phyloP scores from a whole-genome alignment of 2,888 invertebrate genomes.

The Aphidoletes aphidimyza region DNA sequence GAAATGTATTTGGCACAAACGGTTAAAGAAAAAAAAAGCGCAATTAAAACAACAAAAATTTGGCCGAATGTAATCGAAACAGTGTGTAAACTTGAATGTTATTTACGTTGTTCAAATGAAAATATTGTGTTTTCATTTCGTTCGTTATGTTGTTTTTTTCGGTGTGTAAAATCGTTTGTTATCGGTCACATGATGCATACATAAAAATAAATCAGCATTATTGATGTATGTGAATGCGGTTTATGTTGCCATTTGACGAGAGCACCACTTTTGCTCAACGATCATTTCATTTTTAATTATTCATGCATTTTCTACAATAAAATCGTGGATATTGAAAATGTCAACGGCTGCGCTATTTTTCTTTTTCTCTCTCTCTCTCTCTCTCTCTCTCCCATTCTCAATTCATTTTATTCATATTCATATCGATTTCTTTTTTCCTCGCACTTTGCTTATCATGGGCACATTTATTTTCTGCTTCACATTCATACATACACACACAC shows the following conservation, averaged over 20 bases:
- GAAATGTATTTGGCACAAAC: too few relatives aligned
- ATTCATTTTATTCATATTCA: neutral
- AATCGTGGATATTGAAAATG: conserved; percentile 23
- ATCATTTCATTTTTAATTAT: conserved; percentile 27
- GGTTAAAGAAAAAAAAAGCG: too few relatives aligned
- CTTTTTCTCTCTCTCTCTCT: neutral
- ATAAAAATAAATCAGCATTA: conserved; percentile 30
- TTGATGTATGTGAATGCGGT: conserved; percentile 4
- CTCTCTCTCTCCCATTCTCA: neutral
- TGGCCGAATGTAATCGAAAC: too few relatives aligned
- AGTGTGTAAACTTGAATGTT: too few relatives aligned
- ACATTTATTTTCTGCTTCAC: neutral
- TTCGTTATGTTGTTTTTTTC: too few relatives aligned
- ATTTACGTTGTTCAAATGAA: too few relatives aligned
- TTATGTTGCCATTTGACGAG: neutral
- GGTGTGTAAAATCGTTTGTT: too few relatives aligned
- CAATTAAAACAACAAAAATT: neutral
- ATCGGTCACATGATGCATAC: neutral
- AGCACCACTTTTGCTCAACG: neutral
- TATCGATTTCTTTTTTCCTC: neutral
- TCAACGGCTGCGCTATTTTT: neutral
- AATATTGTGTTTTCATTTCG: too few relatives aligned
- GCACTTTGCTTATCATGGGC: neutral
- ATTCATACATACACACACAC: too few relatives aligned
- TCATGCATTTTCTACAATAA: conserved; percentile 24